Percentiles rank a stretch among this genome's conserved stretches.
These are phyloP conservation scores for Antidorcas marsupialis DNA, from an alignment of 2,113 vertebrate genomes.

Conservation along the genomic window DNA sequence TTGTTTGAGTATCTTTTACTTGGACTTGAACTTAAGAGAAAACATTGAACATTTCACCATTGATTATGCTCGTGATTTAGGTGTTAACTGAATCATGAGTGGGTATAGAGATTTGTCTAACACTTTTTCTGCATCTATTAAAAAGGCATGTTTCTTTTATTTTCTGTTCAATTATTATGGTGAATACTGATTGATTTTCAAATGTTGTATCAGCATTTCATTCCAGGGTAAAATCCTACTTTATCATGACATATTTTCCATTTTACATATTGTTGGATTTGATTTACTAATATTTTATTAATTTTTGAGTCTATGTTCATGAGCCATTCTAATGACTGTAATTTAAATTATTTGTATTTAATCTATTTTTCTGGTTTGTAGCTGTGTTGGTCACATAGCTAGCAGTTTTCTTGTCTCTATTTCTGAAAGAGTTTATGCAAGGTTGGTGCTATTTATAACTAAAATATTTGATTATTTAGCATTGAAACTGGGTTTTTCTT, in stretches of 20 bases:
- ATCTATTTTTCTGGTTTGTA: background rate
- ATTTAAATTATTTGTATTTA: background rate
- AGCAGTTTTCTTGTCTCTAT: background rate
- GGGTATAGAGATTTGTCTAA: background rate
- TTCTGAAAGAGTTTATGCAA: background rate
- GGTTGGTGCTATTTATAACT: background rate
- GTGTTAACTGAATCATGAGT: background rate
- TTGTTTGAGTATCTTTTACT: background rate
- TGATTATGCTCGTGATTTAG: background rate
- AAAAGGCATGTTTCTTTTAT: background rate
- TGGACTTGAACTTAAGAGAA: background rate
- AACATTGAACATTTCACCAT: background rate
- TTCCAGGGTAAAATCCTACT: background rate
- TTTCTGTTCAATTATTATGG: background rate
- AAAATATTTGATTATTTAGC: background rate
- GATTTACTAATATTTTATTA: slow-evolving; percentile 1
- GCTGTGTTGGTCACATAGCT: background rate
- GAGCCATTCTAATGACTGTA: background rate
- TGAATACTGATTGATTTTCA: background rate
- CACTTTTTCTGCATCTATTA: background rate
- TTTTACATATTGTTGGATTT: background rate
- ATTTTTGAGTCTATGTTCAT: background rate
- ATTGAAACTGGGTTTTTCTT: background rate
- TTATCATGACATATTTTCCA: background rate
- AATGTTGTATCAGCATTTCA: background rate